Base-by-base conservation (phyloP, 2,113 vertebrate genomes). In the Pongo pygmaeus region DNA sequence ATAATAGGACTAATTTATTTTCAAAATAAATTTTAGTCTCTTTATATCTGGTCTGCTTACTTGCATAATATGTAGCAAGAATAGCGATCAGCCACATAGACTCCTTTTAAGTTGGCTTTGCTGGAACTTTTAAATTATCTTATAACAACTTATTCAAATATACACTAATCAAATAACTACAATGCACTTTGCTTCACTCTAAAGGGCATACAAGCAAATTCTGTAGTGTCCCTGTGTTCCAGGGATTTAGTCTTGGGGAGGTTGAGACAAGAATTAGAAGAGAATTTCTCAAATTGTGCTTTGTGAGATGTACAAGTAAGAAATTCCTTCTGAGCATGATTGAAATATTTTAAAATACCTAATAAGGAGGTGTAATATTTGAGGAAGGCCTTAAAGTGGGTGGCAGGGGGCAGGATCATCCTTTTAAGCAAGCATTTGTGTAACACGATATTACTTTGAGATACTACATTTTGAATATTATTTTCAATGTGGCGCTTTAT, bases 111-210 rank as follows among this genome's bases (percentile, higher is more conserved):
- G 27, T 64, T 64, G 61, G 30, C 27, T 64, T 64, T 64, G 61
- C 35, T 70, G 69, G 69, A 17, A n/a, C 69, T 93, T 83, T 32
- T 40, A 38, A 64, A 67, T 92, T 89, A 74, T 91, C 38, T 89
- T 86, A 87, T 75, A 78, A 74, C 50, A 92, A 67, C 85, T 3
- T 9, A 69, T 16, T 52, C 20, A 84, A 46, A 35, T 17, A 27
- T 1, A 90, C 3, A 87, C 11, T 78, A 84, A 46, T 59, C 6
- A 92, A 52, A 87, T 55, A 93, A 88, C 8, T 91, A 64, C 11
- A 81, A 50, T 23, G 18, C 27, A 57, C 12, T 80, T 50, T 84
- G n/a, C 55, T 80, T 55, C 50, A 14, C 35, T 25, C 23, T 59
- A 84, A 75, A 14, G 32, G 25, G 17, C 18, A 38, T 23, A 78